Evolutionary conservation across 2,113 vertebrate species (phyloP), one percentile per base, ranked within the genome.

Genomic region (Anolis sagrei): DNA sequence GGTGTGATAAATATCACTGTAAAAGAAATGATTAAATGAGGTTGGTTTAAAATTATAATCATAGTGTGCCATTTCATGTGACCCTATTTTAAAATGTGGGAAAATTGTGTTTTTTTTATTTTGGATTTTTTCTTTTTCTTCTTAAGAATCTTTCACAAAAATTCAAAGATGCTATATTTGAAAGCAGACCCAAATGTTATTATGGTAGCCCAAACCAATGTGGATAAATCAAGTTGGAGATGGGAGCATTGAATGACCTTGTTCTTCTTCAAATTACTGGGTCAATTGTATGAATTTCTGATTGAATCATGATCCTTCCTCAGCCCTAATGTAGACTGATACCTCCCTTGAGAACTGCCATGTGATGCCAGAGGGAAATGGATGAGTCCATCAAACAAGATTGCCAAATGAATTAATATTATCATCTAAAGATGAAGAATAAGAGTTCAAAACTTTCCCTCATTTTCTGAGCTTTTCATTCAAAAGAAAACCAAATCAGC

Each of bases 361-460:
- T 79, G 51, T 86, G 32, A 73, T 83, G 1, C 32, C 49, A 72
- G 32, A 36, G 5, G 77, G 3, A 76, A 87, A 54, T 82, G 48
- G 21, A 51, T 73, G 32, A 82, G 36, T 54, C 34, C 69, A 82
- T 82, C 80, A 82, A 72, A 54, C 23, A 54, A 54, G 68, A 72
- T 36, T 70, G 69, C 13, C 25, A 72, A 18, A 73, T 34, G n/a
- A 10, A 78, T 32, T 78, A 61, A 78, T 61, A 61, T 78, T 61
- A 34, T 34, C 51, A 78, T 8, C 29, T 78, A 34, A 78, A 61
- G 21, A 34, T 7, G 51, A 34, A 13, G 32, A 61, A 32, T 2
- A 58, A 23, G 21, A 27, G 13, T 21, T 82, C n/a, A 82, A 82
- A 72, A 58, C 51, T 25, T 68, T 66, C 21, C 9, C 27, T 68